phyloP scores from a whole-genome alignment of 2,113 vertebrate genomes.

The Vombatus ursinus region DNA sequence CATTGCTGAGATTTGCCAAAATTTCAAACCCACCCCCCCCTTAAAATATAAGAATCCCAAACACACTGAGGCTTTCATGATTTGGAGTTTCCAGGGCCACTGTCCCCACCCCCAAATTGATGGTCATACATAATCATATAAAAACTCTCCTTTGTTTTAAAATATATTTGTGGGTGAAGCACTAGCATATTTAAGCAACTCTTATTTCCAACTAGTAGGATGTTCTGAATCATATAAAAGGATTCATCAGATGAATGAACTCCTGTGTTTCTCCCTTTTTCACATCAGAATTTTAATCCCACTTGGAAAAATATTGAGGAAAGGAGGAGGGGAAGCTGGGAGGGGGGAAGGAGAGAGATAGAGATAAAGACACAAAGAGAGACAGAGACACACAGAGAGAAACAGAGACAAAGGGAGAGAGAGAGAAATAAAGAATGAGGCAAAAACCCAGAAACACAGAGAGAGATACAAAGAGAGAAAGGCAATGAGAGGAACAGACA shows the following conservation, averaged over 20 bases:
- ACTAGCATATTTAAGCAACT: not conserved
- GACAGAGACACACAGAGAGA: no score
- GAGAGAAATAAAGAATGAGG: no score
- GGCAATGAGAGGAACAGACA: no score
- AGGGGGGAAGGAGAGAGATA: no score
- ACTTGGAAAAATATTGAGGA: slow-evolving; percentile 42
- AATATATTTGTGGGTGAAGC: slow-evolving; percentile 30
- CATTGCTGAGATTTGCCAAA: not conserved
- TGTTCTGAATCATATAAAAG: not conserved
- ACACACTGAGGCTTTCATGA: slow-evolving; percentile 6
- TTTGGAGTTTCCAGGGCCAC: not conserved
- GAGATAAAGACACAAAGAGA: no score
- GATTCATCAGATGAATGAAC: not conserved
- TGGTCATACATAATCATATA: not conserved
- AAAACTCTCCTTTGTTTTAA: slow-evolving; percentile 36
- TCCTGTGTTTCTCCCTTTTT: slow-evolving; percentile 6
- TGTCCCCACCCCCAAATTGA: slow-evolving; percentile 17
- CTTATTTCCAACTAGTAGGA: not conserved
- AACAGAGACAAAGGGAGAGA: no score
- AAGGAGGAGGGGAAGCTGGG: not conserved
- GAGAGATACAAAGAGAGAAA: no score
- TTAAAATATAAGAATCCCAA: not conserved
- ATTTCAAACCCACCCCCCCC: not conserved
- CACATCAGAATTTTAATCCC: not conserved
- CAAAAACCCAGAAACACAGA: no score